Conservation (phyloP, 2,113 vertebrate species). For the Procavia capensis region DNA sequence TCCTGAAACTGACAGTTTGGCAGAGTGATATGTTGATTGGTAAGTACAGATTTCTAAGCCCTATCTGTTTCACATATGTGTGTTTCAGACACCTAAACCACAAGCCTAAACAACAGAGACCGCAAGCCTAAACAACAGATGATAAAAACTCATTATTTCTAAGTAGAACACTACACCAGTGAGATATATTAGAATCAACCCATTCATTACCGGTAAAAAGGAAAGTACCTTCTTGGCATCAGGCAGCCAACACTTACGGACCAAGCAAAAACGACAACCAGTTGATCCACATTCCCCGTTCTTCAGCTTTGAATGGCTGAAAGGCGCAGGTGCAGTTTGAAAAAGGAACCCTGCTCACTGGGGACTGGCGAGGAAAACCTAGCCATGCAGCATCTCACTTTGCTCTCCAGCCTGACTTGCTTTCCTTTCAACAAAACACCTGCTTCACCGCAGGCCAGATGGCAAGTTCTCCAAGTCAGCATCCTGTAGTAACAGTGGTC, state of each 20-base stretch:
- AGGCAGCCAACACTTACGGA: fast-evolving
- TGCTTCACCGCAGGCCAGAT: conserved; percentile 44
- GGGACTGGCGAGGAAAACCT: neutral
- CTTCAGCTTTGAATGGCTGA: neutral
- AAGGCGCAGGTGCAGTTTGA: conserved; percentile 40
- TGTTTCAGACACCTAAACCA: neutral
- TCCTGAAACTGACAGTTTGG: neutral
- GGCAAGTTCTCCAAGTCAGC: conserved; percentile 20
- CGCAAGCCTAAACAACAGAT: neutral
- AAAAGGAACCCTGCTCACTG: neutral
- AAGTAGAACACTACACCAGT: neutral
- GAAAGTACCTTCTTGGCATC: neutral
- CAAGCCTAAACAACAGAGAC: neutral
- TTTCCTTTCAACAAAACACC: conserved; percentile 62
- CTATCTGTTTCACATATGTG: neutral
- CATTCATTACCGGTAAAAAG: neutral
- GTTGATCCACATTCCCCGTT: neutral
- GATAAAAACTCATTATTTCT: neutral
- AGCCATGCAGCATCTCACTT: neutral
- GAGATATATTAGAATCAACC: neutral
- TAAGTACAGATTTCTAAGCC: neutral
- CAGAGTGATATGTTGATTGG: neutral
- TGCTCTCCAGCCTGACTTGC: neutral
- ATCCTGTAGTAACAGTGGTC: neutral
- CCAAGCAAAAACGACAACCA: neutral